A percentile compares a stretch with the other conserved stretches of the same genome.
Evolutionary conservation across 2,797 vertebrate species (phyloP).

Genomic region (Ispidina picta): DNA sequence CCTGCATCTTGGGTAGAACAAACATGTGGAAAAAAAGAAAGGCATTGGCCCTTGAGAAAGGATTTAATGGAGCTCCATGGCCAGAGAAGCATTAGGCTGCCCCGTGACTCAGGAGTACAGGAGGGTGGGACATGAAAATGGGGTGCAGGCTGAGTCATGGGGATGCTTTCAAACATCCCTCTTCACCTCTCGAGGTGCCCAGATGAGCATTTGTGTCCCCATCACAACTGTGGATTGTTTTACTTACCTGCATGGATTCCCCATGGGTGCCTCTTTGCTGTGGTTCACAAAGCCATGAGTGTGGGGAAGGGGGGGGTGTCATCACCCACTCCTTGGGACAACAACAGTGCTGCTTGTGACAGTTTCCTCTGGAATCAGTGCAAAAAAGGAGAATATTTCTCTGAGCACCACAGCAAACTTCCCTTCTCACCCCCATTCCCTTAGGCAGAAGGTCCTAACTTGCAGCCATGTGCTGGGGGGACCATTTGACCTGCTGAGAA

Average conservation of each 20-base stretch:
- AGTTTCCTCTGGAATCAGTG: neutral
- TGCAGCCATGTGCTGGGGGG: neutral
- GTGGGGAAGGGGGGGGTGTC: neutral
- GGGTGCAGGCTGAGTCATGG: too few species aligned
- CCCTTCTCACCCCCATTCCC: neutral
- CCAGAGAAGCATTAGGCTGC: neutral
- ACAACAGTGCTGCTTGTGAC: neutral
- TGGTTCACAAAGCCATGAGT: neutral
- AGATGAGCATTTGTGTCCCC: rapidly evolving
- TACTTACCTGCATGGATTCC: neutral
- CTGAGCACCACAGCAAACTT: neutral
- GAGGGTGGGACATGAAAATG: neutral
- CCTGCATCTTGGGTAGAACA: neutral
- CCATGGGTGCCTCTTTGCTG: neutral
- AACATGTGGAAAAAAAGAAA: neutral
- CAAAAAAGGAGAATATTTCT: conserved; percentile 26
- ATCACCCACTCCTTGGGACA: neutral
- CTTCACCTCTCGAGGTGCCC: neutral
- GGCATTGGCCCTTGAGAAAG: rapidly evolving
- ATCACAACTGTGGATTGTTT: neutral
- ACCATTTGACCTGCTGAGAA: neutral
- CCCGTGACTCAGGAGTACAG: rapidly evolving
- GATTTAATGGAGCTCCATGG: neutral
- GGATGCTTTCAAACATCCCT: neutral
- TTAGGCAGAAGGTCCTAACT: neutral